Percentiles rank a stretch among this genome's conserved stretches.
phyloP scores from a whole-genome alignment of 2,888 invertebrate genomes.

The Agelastica alni region DNA sequence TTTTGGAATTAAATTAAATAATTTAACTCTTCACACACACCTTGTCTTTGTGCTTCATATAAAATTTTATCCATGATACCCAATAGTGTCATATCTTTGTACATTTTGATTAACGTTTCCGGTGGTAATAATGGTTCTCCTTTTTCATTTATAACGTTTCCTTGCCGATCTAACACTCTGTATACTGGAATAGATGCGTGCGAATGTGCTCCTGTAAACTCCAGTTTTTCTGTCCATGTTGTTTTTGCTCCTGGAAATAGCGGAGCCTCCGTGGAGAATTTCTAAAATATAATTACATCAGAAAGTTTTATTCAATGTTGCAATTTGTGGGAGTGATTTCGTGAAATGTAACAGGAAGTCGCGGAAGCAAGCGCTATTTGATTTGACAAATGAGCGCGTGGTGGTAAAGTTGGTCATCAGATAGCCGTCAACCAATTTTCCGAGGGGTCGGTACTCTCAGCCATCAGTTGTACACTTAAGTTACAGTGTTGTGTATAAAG shows the following conservation, averaged over 20 bases:
- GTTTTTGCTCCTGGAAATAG: constrained; percentile 67
- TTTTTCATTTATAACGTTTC: constrained; percentile 61
- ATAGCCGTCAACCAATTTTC: too few species aligned
- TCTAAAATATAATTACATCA: constrained; percentile 1
- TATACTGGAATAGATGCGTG: constrained; percentile 70
- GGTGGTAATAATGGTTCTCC: constrained; percentile 71
- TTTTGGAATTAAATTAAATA: too few species aligned
- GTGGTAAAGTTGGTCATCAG: too few species aligned
- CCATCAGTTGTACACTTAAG: too few species aligned
- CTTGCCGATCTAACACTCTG: constrained; percentile 79
- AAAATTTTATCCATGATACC: constrained; percentile 96
- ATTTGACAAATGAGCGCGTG: too few species aligned
- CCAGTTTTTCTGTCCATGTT: constrained; percentile 64
- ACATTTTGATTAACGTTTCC: constrained; percentile 84
- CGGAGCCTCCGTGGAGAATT: constrained; percentile 49
- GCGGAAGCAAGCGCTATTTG: too few species aligned
- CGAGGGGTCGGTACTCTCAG: too few species aligned
- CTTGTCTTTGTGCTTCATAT: constrained; percentile 87
- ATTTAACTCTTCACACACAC: too few species aligned
- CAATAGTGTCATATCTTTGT: constrained; percentile 86
- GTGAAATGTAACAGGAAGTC: too few species aligned
- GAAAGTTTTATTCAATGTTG: too few species aligned
- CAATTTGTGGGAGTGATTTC: too few species aligned
- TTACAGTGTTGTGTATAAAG: too few species aligned
- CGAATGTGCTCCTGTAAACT: constrained; percentile 62